Percentiles rank a stretch among this genome's conserved stretches.
Evolutionary conservation across 2,113 vertebrate species (phyloP).

Genomic region (Pipra filicauda): DNA sequence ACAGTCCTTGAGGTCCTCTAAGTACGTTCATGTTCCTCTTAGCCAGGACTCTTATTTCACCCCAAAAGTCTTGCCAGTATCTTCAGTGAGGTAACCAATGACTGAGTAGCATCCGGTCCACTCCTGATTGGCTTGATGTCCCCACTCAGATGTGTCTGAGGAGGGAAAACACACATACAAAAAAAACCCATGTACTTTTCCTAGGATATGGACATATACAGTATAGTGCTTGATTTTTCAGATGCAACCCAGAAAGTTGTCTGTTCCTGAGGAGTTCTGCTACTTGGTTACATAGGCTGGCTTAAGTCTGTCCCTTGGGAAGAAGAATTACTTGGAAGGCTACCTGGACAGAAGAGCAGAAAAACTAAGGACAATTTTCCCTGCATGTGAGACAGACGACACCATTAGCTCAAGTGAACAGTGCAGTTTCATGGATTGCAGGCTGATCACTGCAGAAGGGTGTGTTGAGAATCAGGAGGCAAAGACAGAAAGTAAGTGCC

Average conservation of each 20-base stretch:
- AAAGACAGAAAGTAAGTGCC: neutral
- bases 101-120: slow-evolving; percentile 48
- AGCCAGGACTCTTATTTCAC: slow-evolving; percentile 47
- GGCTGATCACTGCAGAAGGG: neutral
- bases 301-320: neutral
- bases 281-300: neutral
- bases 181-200: slow-evolving; percentile 45
- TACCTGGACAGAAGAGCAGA: neutral
- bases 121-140: slow-evolving; percentile 36
- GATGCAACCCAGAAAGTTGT: neutral
- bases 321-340: slow-evolving; percentile 11
- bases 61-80: slow-evolving; percentile 54
- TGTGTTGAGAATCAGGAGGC: neutral
- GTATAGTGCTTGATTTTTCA: slow-evolving; percentile 4
- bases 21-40: slow-evolving; percentile 48
- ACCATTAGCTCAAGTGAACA: neutral
- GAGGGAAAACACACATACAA: slow-evolving; percentile 61
- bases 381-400: neutral
- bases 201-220: slow-evolving; percentile 21
- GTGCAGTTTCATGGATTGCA: neutral
- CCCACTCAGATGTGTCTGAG: slow-evolving; percentile 66
- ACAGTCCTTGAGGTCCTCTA: slow-evolving; percentile 50
- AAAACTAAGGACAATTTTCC: neutral
- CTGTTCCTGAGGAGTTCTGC: neutral
- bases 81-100: slow-evolving; percentile 54